phyloP scores from a whole-genome alignment of 2,797 vertebrate genomes.

The Rachycentron canadum region DNA sequence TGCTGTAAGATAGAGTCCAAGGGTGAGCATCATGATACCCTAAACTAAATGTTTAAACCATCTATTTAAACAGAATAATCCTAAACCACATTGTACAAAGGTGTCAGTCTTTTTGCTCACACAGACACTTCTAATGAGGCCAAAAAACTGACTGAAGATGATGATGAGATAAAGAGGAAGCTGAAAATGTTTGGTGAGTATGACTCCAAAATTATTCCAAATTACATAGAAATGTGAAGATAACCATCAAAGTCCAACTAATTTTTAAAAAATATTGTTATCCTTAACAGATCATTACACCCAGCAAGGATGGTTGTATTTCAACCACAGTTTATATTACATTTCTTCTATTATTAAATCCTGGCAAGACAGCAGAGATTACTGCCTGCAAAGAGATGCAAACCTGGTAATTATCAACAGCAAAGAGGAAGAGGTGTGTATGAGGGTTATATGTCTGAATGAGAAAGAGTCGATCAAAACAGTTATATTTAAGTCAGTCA shows the following conservation, averaged over 20 bases:
- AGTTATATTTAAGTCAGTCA: neutral
- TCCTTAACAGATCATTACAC: neutral
- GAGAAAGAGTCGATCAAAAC: neutral
- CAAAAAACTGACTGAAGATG: neutral
- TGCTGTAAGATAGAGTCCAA: too few relatives aligned
- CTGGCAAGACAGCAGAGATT: slow-evolving; percentile 46
- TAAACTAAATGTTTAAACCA: too few relatives aligned
- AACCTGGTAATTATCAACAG: slow-evolving; percentile 63
- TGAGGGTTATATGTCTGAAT: neutral
- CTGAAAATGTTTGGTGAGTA: neutral
- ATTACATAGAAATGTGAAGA: too few relatives aligned
- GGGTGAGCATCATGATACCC: too few relatives aligned
- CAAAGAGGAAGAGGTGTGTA: slow-evolving; percentile 48
- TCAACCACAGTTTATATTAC: slow-evolving; percentile 56
- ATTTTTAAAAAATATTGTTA: neutral
- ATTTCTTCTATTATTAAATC: slow-evolving; percentile 32
- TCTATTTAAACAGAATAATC: too few relatives aligned
- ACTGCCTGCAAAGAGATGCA: slow-evolving; percentile 50
- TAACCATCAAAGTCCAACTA: too few relatives aligned
- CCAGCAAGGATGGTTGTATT: neutral
- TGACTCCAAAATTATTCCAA: too few relatives aligned
- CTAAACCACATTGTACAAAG: too few relatives aligned
- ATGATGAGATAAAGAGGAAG: neutral
- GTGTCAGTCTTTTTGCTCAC: neutral
- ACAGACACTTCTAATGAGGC: too few relatives aligned